Percentiles rank a stretch among this genome's conserved stretches.
Conservation (phyloP, 2,888 invertebrate species). For the Drosophila maculinotata region DNA sequence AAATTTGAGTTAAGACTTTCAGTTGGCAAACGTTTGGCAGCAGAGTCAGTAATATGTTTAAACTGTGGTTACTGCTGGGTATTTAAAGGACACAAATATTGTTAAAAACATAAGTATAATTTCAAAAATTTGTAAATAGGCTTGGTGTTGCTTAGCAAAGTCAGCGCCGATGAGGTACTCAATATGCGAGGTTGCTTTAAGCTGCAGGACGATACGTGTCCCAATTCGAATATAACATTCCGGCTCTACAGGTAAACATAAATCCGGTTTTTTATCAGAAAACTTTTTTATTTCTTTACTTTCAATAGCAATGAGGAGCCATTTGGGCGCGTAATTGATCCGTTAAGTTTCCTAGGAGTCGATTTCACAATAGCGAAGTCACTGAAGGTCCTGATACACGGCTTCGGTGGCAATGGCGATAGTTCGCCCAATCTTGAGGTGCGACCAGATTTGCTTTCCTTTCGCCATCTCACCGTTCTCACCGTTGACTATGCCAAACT, state of each 20-base stretch:
- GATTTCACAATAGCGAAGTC: conserved; percentile 73
- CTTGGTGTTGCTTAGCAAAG: neutral
- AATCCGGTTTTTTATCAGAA: conserved; percentile 24
- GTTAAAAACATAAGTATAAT: neutral
- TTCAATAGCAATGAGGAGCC: conserved; percentile 58
- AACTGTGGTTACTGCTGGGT: conserved; percentile 16
- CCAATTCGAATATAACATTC: conserved; percentile 87
- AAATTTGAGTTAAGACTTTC: neutral
- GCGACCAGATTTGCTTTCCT: conserved; percentile 87
- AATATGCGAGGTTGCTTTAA: conserved; percentile 24
- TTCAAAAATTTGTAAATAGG: neutral
- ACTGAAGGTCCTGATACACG: conserved; percentile 87
- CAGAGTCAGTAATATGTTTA: conserved; percentile 7
- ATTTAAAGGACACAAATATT: neutral
- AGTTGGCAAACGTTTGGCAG: neutral
- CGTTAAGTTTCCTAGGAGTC: neutral
- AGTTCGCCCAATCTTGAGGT: conserved; percentile 87
- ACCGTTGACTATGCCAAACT: conserved; percentile 87
- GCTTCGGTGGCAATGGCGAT: conserved; percentile 87
- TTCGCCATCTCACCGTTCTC: conserved; percentile 87
- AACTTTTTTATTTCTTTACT: neutral
- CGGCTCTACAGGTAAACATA: conserved; percentile 88
- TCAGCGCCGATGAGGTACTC: neutral
- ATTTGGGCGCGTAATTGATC: conserved; percentile 84
- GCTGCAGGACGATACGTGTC: conserved; percentile 83